Base-by-base conservation (phyloP, 2,888 invertebrate species). In the Ethmia dodecea region DNA sequence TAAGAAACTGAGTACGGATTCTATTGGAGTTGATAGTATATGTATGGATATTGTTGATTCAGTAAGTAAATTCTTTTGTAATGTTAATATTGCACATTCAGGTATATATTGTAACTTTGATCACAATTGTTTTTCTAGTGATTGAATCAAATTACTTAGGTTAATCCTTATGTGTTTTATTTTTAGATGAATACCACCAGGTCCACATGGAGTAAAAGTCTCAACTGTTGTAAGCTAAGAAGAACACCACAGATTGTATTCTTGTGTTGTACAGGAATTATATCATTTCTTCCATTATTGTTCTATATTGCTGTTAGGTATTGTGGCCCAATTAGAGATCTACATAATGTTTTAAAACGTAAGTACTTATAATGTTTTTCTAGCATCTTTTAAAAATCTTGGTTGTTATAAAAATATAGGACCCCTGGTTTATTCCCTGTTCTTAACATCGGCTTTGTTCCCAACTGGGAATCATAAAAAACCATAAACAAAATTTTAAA, bases 1-100 rank as follows among this genome's bases (percentile, higher is more conserved):
- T 57, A 80, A 86, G 52, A 75, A 83, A 16, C 70, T 91, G 35
- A 90, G 86, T 40, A 49, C 75, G 47, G 88, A 88, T 56, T 67
- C 80, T 35, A 87, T 88, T 55, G 90, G 89, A 38, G 84, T 88
- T 35, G 88, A 88, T 42, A 87, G 81, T 41, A 77, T 91, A 38
- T 92, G 92, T 52, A 90, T 92, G 89, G 92, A 92, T 61, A 84
- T 91, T 47, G 89, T 91, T 1, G 91, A 92, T 70, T 74, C 88
- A 46, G 91, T 91, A 72, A 81, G 86, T 75, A 40, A 1, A 11
- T 12, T 5, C 24, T 6, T 6, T 6, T 10, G 3, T 24, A 24
- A n/a, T 24, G 10, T 24, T 24, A 24, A 5, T 6, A 18, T 18
- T 18, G 6, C 3, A 6, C 18, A 5, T 18, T 18, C 3, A 18